phyloP scores from a whole-genome alignment of 2,888 invertebrate species.

The Zootermopsis nevadensis region DNA sequence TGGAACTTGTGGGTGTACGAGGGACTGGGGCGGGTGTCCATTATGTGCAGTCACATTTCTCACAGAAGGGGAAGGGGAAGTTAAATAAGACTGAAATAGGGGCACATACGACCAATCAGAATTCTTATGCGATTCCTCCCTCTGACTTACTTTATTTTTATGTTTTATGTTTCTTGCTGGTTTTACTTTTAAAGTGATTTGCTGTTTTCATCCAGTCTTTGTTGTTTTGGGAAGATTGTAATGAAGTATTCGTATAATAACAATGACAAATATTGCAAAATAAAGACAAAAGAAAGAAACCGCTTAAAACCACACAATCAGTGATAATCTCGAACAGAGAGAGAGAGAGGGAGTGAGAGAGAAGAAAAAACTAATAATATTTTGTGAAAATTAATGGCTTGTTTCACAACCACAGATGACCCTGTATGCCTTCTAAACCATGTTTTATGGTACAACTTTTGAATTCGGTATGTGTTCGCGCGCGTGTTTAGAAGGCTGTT shows the following conservation, averaged over 20 bases:
- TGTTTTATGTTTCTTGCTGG: slow-evolving; percentile 7
- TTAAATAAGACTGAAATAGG: slow-evolving; percentile 30
- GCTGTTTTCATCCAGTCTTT: background rate
- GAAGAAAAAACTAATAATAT: background rate
- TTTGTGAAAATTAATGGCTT: slow-evolving; percentile 5
- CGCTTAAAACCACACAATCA: background rate
- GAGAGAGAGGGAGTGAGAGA: background rate
- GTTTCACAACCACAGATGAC: background rate
- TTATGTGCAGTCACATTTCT: slow-evolving; percentile 35
- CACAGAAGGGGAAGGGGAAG: slow-evolving; percentile 30
- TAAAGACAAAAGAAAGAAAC: background rate
- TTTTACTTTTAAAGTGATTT: slow-evolving; percentile 9
- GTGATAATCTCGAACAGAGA: background rate
- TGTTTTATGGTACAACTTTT: slow-evolving; percentile 11
- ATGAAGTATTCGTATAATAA: background rate
- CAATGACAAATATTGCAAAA: background rate
- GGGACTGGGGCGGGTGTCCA: slow-evolving; percentile 22
- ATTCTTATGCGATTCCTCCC: slow-evolving; percentile 31
- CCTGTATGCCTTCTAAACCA: background rate
- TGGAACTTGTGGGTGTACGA: slow-evolving; percentile 3
- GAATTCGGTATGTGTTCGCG: background rate
- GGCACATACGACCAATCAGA: slow-evolving; percentile 48
- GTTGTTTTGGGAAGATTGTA: background rate
- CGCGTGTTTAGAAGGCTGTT: background rate
- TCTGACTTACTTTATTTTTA: background rate